phyloP scores from a whole-genome alignment of 2,113 vertebrate species.

The Gorsachius goisagi region DNA sequence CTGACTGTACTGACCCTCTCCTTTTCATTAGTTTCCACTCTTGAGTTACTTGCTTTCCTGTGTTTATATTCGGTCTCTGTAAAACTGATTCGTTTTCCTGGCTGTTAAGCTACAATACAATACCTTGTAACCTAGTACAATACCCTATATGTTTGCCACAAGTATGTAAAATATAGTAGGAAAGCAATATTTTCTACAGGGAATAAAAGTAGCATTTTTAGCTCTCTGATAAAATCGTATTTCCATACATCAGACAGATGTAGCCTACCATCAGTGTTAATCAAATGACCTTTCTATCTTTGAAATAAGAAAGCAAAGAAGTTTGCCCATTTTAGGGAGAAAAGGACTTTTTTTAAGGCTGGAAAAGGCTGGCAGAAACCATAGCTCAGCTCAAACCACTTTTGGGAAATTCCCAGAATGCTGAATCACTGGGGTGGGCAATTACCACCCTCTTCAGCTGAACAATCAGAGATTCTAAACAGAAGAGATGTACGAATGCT shows the following conservation, averaged over 20 bases:
- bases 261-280: background rate
- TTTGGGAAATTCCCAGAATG: conserved; percentile 39
- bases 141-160: background rate
- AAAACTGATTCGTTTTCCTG: background rate
- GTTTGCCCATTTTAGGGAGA: conserved; percentile 1
- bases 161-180: background rate
- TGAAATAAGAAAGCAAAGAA: background rate
- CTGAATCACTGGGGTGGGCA: conserved; percentile 39
- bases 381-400: background rate
- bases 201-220: background rate
- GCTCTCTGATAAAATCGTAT: background rate
- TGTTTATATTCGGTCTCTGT: background rate
- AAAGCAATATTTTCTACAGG: background rate
- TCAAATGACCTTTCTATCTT: background rate
- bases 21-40: background rate
- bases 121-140: background rate
- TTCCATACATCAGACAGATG: background rate
- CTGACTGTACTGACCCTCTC: background rate
- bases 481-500: background rate
- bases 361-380: conserved; percentile 7
- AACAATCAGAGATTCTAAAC: background rate
- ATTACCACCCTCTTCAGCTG: conserved; percentile 4
- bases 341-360: background rate
- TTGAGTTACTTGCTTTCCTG: background rate
- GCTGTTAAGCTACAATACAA: background rate